Evolutionary conservation across 2,113 vertebrate species (phyloP), one percentile per base, ranked within the genome.

Genomic region (Cettia cetti): DNA sequence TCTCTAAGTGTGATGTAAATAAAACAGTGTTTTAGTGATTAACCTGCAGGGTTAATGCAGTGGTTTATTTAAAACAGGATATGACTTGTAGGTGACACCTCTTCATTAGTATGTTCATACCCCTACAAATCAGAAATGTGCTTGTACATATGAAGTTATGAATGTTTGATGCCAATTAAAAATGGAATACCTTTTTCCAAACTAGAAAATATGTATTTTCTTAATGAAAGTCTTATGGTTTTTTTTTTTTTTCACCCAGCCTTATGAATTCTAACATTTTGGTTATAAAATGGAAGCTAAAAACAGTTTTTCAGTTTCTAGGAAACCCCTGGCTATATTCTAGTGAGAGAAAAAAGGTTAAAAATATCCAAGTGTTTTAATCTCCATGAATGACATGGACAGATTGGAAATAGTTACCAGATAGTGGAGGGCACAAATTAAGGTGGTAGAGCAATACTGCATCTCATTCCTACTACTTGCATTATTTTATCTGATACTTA

Each of bases 161-260:
- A 50, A 85, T 61, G 8, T 66, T 84, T 54, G 6, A 50, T 45
- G 75, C 7, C n/a, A 54, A 75, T 79, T 71, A 47, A 82, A 74
- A 65, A 56, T 45, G 42, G 21, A 37, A 2, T 42, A 6, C 6
- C 7, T 59, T 66, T 70, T 82, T 59, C 27, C 76, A 45, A 54
- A 31, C 2, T 33, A 60, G 39, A 52, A 65, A 37, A 59, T 23
- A 14, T 28, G 2, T 35, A 9, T 15, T 80, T 90, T 79, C 1
- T 21, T 9, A 5, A 35, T 75, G 1, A 23, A 59, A 70, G 54
- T 30, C 1, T 12, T 70, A 5, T 15, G 1, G 1, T 18, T 6
- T 44, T 44, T 44, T 10, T 70, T 40, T 86, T 80, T 79, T 70
- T 54, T 42, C 7, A 52, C 9, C 3, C 7, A 77, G 26, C 31